Evolutionary conservation across 2,113 vertebrate genomes (phyloP).

Genomic region (Condylura cristata): DNA sequence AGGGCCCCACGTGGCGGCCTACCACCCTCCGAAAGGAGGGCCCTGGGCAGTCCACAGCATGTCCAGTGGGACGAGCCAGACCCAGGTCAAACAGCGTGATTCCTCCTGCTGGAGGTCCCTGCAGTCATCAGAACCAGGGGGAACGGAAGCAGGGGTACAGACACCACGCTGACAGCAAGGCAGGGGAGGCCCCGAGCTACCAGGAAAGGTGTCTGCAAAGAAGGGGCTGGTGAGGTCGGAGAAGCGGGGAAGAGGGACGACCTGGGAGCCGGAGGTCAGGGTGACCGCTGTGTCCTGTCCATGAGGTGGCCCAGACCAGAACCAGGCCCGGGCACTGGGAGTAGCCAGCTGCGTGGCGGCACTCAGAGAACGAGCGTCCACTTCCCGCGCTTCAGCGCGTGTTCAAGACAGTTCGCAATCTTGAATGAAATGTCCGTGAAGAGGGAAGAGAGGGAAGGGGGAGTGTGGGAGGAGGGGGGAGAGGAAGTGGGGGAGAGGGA

Average conservation of each 20-base stretch:
- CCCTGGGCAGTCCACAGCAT: no score
- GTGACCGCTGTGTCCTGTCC: rapidly evolving
- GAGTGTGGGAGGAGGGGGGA: no score
- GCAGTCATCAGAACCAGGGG: not conserved
- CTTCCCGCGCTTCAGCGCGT: not conserved
- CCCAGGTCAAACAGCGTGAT: rapidly evolving
- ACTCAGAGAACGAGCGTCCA: not conserved
- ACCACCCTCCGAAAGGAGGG: not conserved
- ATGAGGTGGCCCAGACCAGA: no score
- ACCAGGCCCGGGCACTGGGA: no score
- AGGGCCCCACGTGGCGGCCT: no score
- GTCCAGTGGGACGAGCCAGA: not conserved
- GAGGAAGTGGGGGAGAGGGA: not conserved
- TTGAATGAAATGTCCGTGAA: not conserved
- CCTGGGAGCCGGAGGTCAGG: not conserved
- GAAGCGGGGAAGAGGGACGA: no score
- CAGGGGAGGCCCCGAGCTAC: no score
- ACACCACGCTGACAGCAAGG: no score
- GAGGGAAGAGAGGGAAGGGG: no score
- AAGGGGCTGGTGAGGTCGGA: not conserved
- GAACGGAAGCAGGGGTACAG: rapidly evolving
- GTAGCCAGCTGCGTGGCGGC: rapidly evolving
- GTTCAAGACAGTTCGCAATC: not conserved
- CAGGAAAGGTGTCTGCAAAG: not conserved
- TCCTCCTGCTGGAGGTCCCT: not conserved